Base-by-base conservation (phyloP, 2,888 invertebrate genomes). In the Rhorus exstirpatorius region DNA sequence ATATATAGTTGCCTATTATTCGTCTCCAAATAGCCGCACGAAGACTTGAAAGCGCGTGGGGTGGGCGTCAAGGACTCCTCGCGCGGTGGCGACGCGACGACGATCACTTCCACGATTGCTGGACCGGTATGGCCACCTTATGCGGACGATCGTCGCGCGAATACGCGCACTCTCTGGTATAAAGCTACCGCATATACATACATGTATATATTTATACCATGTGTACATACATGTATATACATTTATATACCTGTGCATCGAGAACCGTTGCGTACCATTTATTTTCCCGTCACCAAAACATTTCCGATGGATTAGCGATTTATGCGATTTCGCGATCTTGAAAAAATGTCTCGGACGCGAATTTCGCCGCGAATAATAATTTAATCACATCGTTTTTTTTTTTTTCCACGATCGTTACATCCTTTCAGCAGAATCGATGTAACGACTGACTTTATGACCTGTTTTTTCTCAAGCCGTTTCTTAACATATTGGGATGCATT, bases 51-150 rank as follows among this genome's bases (percentile, higher is more conserved):
- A 79, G 70, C 55, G 71, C 63, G 80, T 78, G 83, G 89, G 89
- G 90, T 91, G 89, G 89, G 90, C 90, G 91, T 90, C 91, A 91
- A 91, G 90, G 91, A 90, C 89, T 90, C 87, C 87, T 81, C 74
- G 60, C 74, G 78, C 80, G 10, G 70, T 46, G 44, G 68, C 79
- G 85, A 82, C 83, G n/a, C n/a, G 84, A 81, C 79, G 84, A 84
- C 82, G 71, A 79, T 79, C 71, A 65, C 71, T 55, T 70, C 76
- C 76, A 19, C 38, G 63, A 67, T 60, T 84, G 86, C 84, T 80
- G 86, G 88, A 89, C 88, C 89, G 87, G 88, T 89, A 88, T 85
- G 86, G 84, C 88, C 83, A 87, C 91, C 91, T 90, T 91, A 91
- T 89, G 88, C 87, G 89, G 90, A 88, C 85, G 89, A 79, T 60